Evolutionary conservation across 2,113 vertebrate genomes (phyloP).

Genomic region (Syrmaticus mikado): DNA sequence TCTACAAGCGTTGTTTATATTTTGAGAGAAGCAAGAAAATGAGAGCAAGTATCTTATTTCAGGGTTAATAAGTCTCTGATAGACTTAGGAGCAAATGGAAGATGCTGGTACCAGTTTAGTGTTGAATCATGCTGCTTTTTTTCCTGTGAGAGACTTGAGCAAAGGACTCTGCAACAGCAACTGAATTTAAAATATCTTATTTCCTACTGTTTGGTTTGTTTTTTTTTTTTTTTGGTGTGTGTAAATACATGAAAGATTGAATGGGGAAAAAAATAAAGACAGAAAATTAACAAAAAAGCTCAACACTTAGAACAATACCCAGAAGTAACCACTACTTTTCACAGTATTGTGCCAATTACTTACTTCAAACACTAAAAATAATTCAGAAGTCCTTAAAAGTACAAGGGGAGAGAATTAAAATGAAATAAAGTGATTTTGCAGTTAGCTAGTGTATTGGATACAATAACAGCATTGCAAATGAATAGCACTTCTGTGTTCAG

Average conservation of each 20-base stretch:
- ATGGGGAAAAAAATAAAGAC: neutral
- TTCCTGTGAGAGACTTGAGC: neutral
- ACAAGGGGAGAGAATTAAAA: neutral
- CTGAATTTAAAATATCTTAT: neutral
- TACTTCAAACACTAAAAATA: neutral
- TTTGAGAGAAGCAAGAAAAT: neutral
- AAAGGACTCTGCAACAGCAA: neutral
- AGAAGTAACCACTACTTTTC: neutral
- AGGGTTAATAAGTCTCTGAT: neutral
- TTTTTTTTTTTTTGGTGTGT: neutral
- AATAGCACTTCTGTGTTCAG: neutral
- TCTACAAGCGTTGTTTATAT: neutral
- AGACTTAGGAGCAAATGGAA: neutral
- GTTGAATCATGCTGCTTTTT: neutral
- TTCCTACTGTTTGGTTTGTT: neutral
- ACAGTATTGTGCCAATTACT: neutral
- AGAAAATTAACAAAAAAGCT: neutral
- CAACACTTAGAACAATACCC: neutral
- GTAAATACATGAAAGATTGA: neutral
- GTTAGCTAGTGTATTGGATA: neutral
- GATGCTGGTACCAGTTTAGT: neutral
- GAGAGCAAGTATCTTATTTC: neutral
- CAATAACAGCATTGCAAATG: fast-evolving
- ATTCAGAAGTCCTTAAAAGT: neutral
- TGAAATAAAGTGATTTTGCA: neutral